These are phyloP conservation scores for Tonatia bakeri DNA, from an alignment of 2,113 vertebrate species.

Conservation along the genomic window DNA sequence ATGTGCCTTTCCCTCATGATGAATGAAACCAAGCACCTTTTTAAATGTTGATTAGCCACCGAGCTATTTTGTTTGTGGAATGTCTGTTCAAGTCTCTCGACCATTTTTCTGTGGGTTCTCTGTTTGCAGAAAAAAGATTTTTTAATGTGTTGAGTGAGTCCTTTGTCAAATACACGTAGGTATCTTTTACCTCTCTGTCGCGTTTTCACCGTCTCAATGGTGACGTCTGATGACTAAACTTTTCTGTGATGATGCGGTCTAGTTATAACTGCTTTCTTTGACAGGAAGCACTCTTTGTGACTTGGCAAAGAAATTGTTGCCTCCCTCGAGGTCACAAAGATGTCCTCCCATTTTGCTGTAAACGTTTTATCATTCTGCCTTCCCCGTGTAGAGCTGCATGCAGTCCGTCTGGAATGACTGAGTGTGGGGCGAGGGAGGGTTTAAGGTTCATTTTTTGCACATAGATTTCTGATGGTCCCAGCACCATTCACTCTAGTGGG, in stretches of 20 bases:
- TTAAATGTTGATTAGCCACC: background rate
- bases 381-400: background rate
- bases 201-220: background rate
- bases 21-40: background rate
- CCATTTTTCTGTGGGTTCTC: background rate
- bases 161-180: background rate
- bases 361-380: background rate
- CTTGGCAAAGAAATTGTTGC: background rate
- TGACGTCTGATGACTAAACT: background rate
- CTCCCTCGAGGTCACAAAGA: background rate
- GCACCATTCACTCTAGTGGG: background rate
- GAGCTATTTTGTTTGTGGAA: background rate
- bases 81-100: background rate
- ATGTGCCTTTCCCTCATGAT: background rate
- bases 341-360: background rate
- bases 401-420: background rate
- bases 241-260: background rate
- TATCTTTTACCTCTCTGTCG: background rate
- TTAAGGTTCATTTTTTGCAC: accelerated
- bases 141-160: background rate
- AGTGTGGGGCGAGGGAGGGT: background rate
- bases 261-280: background rate
- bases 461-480: background rate
- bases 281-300: background rate
- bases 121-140: background rate